Evolutionary conservation across 1,140 invertebrate species (phyloP).

Genomic region (Saccostrea echinata): DNA sequence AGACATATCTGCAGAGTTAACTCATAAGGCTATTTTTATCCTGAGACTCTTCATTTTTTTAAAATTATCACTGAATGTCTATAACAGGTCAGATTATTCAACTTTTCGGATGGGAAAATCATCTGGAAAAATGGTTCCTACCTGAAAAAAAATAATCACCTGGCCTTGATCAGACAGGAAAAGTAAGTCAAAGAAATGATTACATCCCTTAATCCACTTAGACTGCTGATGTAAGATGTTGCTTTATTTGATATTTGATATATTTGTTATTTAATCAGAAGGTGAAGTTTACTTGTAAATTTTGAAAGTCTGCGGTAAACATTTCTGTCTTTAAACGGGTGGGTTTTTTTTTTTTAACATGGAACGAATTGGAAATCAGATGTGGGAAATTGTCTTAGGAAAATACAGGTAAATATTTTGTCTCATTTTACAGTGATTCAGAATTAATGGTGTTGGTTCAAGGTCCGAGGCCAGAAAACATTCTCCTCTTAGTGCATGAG

Average conservation of each 20-base stretch:
- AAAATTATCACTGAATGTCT: neutral
- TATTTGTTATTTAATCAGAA: too few relatives aligned
- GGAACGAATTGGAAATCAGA: too few relatives aligned
- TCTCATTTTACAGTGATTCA: slow-evolving; percentile 63
- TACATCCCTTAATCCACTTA: too few relatives aligned
- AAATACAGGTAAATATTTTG: neutral
- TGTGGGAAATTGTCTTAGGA: too few relatives aligned
- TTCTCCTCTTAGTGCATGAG: slow-evolving; percentile 78
- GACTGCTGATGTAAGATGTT: too few relatives aligned
- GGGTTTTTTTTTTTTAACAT: too few relatives aligned
- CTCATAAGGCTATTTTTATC: neutral
- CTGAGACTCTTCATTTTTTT: neutral
- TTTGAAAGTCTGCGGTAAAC: too few relatives aligned
- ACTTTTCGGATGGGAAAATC: slow-evolving; percentile 74
- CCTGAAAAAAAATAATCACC: slow-evolving; percentile 77
- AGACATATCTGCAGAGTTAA: neutral
- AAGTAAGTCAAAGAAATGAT: slow-evolving; percentile 51
- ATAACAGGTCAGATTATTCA: slow-evolving; percentile 74
- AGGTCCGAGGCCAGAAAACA: slow-evolving; percentile 77
- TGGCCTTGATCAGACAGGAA: slow-evolving; percentile 72
- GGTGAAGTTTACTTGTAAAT: too few relatives aligned
- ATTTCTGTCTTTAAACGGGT: too few relatives aligned
- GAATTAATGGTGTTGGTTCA: slow-evolving; percentile 74
- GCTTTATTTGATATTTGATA: too few relatives aligned
- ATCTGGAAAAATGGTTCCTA: slow-evolving; percentile 79